Conservation (phyloP, 2,113 vertebrate species). For the Alouatta palliata region DNA sequence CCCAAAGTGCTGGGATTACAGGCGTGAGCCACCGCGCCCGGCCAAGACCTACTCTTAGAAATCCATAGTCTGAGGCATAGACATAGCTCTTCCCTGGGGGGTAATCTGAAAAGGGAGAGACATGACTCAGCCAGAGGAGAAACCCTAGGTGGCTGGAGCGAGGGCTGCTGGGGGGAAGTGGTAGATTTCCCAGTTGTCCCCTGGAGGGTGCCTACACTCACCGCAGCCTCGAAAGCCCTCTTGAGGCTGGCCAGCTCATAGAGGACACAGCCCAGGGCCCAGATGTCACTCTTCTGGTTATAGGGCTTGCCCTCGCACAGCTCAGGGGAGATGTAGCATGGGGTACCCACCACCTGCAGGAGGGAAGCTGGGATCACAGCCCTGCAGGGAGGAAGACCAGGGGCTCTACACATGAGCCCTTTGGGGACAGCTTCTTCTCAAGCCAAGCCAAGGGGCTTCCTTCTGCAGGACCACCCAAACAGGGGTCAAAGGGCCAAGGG, state of each 20-base stretch:
- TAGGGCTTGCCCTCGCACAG: slow-evolving; percentile 99
- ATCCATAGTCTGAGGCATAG: neutral
- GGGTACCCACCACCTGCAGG: slow-evolving; percentile 95
- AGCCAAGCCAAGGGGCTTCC: neutral
- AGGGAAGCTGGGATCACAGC: neutral
- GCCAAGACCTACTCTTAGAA: neutral
- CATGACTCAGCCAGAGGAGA: neutral
- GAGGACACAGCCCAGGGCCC: slow-evolving; percentile 97
- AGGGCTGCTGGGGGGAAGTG: slow-evolving; percentile 15
- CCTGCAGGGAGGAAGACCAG: neutral
- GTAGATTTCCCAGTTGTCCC: neutral
- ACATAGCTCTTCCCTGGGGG: neutral
- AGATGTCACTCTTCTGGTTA: slow-evolving; percentile 99
- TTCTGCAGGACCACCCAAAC: neutral
- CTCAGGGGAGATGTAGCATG: slow-evolving; percentile 98
- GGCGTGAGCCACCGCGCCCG: too few species aligned
- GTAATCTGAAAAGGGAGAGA: neutral
- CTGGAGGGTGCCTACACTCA: slow-evolving; percentile 78
- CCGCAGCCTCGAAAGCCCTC: slow-evolving; percentile 97
- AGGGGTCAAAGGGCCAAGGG: neutral
- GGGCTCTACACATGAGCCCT: neutral
- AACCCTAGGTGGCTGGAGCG: neutral
- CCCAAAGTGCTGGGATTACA: too few species aligned
- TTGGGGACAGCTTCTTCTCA: neutral
- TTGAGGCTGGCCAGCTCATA: slow-evolving; percentile 98